A percentile compares a stretch with the other conserved stretches of the same genome.
These are phyloP conservation scores for Formicarius rufipectus DNA, from an alignment of 2,113 vertebrate genomes.

Conservation along the genomic window DNA sequence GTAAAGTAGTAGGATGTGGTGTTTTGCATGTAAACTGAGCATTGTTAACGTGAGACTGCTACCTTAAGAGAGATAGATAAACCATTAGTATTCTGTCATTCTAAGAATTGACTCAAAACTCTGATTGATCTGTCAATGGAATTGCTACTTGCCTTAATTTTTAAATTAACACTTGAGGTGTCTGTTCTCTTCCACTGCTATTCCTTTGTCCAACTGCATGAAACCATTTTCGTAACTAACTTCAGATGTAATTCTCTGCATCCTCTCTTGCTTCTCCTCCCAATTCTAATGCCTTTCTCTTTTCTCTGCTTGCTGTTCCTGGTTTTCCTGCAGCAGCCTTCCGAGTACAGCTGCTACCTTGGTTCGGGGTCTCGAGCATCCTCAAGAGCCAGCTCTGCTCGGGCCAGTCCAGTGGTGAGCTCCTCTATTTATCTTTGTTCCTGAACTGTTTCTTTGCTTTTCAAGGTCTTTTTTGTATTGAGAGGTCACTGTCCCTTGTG, in stretches of 20 bases:
- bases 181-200: not conserved
- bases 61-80: not conserved
- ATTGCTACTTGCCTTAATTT: not conserved
- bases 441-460: not conserved
- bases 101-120: not conserved
- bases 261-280: not conserved
- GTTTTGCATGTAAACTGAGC: not conserved
- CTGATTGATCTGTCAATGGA: not conserved
- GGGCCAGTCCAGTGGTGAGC: constrained; percentile 98
- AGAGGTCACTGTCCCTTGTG: not conserved
- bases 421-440: not conserved
- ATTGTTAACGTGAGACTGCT: not conserved
- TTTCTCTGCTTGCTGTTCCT: constrained; percentile 45
- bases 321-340: constrained; percentile 76
- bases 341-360: constrained; percentile 85
- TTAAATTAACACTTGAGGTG: not conserved
- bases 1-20: not conserved
- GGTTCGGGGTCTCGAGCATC: constrained; percentile 88
- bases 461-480: not conserved
- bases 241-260: not conserved
- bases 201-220: constrained; percentile 10
- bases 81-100: not conserved
- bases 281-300: constrained; percentile 55
- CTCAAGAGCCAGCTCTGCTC: constrained; percentile 91
- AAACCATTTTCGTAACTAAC: not conserved